Conservation (phyloP, 2,797 vertebrate genomes). For the Hozukius guyotensis region DNA sequence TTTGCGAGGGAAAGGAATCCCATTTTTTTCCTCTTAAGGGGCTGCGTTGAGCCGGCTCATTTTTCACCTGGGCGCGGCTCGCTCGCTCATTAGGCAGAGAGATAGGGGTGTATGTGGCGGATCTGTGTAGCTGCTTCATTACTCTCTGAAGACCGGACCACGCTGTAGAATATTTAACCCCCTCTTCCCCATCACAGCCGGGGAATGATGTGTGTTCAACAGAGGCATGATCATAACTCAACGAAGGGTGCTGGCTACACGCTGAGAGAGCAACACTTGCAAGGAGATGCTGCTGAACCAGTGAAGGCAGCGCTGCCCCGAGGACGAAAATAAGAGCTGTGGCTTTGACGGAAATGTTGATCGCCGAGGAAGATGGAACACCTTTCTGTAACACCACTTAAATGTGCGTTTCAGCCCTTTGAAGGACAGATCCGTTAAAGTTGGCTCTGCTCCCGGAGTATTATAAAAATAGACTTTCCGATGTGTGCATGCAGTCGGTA, state of each 20-base stretch:
- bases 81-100: conserved; percentile 70
- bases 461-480: background rate
- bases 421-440: background rate
- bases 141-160: conserved; percentile 53
- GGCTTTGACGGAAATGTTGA: conserved; percentile 33
- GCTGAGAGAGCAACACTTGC: conserved; percentile 35
- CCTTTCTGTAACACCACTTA: background rate
- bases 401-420: conserved; percentile 7
- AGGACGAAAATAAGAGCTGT: conserved; percentile 25
- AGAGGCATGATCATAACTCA: conserved; percentile 59
- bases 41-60: conserved; percentile 46
- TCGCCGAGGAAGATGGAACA: conserved; percentile 18
- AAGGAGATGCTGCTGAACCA: conserved; percentile 41
- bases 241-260: conserved; percentile 8
- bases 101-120: conserved; percentile 42
- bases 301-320: conserved; percentile 6
- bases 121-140: conserved; percentile 67
- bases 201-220: conserved; percentile 47
- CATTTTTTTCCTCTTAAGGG: conserved; percentile 46
- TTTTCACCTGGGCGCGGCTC: conserved; percentile 67
- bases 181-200: background rate
- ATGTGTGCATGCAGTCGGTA: conserved; percentile 30
- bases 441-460: background rate
- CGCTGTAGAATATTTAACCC: conserved; percentile 54
- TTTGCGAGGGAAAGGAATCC: conserved; percentile 28